Evolutionary conservation across 2,113 vertebrate genomes (phyloP).

Genomic region (Choloepus hoffmanni): DNA sequence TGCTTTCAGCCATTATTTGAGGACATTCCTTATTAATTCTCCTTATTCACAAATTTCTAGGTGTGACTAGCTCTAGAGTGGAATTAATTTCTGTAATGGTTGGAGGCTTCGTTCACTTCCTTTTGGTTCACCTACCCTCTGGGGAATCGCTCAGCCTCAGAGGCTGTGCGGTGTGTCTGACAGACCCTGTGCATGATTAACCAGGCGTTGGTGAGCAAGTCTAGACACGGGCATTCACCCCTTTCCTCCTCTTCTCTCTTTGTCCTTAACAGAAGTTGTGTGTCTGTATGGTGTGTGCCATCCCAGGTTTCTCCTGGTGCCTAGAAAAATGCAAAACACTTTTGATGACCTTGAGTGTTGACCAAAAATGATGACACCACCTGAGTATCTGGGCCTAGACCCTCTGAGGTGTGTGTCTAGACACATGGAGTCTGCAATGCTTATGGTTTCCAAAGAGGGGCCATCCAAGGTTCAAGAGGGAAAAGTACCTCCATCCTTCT

Average conservation of each 20-base stretch:
- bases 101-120: background rate
- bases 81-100: constrained; percentile 18
- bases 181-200: background rate
- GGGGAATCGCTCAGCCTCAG: background rate
- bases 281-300: background rate
- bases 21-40: constrained; percentile 61
- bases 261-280: background rate
- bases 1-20: background rate
- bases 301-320: background rate
- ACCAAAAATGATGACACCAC: background rate
- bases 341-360: background rate
- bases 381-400: background rate
- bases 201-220: background rate
- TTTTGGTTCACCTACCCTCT: background rate
- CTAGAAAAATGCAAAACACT: background rate
- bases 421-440: background rate
- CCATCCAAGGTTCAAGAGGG: background rate
- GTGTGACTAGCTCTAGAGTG: background rate
- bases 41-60: constrained; percentile 34
- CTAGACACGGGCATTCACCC: accelerated
- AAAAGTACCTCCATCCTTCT: background rate
- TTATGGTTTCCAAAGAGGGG: background rate
- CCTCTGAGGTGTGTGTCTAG: background rate
- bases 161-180: background rate
- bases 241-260: background rate